Evolutionary conservation across 2,113 vertebrate species (phyloP).

Genomic region (Accipiter virgatus): DNA sequence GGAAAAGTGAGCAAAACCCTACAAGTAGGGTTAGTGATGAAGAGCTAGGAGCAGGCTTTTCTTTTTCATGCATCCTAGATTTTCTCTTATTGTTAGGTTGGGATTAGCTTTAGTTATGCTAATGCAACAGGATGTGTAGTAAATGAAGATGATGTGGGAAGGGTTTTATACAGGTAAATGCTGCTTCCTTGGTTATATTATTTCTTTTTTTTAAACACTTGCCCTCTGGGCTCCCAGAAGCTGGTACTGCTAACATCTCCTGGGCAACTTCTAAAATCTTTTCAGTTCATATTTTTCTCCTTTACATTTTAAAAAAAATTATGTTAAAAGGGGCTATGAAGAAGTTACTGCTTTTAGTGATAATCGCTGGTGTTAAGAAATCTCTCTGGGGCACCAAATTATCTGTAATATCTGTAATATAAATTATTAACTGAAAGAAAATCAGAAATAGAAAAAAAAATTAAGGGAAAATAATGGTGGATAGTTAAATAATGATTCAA

Average conservation of each 20-base stretch:
- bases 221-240: neutral
- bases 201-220: neutral
- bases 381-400: neutral
- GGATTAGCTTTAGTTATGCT: constrained; percentile 84
- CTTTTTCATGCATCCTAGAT: neutral
- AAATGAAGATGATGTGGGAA: constrained; percentile 79
- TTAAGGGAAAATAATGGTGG: neutral
- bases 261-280: neutral
- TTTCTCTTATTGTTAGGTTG: constrained; percentile 67
- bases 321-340: neutral
- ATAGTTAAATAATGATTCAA: neutral
- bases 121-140: constrained; percentile 71
- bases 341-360: neutral
- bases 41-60: neutral
- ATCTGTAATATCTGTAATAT: neutral
- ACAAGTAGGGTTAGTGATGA: neutral
- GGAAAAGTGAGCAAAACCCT: neutral
- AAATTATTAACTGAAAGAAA: constrained; percentile 14
- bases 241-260: neutral
- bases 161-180: constrained; percentile 77
- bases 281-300: neutral
- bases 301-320: neutral
- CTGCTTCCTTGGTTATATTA: neutral
- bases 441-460: constrained; percentile 25
- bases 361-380: constrained; percentile 12